These are phyloP conservation scores for Laticauda laticaudata DNA, from an alignment of 2,113 vertebrate genomes.

Conservation along the genomic window DNA sequence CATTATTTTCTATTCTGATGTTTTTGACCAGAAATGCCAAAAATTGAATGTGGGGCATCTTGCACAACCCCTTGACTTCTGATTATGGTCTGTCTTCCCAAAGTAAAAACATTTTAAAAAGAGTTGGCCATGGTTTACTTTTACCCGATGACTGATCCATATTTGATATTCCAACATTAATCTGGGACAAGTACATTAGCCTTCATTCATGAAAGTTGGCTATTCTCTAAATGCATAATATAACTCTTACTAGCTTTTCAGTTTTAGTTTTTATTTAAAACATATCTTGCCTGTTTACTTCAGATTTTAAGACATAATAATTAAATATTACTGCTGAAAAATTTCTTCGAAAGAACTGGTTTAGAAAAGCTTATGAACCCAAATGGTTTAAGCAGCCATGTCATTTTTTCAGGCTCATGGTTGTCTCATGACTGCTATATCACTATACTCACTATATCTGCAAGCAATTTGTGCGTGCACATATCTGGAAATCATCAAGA, in stretches of 20 bases:
- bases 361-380: not conserved
- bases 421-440: not conserved
- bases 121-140: not conserved
- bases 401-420: not conserved
- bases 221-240: not conserved
- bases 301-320: not conserved
- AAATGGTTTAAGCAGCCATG: not conserved
- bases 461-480: not conserved
- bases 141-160: not conserved
- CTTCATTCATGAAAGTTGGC: not conserved
- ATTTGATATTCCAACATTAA: not conserved
- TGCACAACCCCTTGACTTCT: not conserved
- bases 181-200: not conserved
- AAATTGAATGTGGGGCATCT: not conserved
- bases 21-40: not conserved
- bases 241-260: not conserved
- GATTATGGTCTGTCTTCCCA: not conserved
- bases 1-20: not conserved
- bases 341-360: not conserved
- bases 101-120: not conserved
- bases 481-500: not conserved
- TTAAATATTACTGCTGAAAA: not conserved
- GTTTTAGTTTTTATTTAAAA: not conserved
- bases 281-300: not conserved
- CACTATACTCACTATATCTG: not conserved